Base-by-base conservation (phyloP, 2,113 vertebrate species). In the Chaetops frenatus region DNA sequence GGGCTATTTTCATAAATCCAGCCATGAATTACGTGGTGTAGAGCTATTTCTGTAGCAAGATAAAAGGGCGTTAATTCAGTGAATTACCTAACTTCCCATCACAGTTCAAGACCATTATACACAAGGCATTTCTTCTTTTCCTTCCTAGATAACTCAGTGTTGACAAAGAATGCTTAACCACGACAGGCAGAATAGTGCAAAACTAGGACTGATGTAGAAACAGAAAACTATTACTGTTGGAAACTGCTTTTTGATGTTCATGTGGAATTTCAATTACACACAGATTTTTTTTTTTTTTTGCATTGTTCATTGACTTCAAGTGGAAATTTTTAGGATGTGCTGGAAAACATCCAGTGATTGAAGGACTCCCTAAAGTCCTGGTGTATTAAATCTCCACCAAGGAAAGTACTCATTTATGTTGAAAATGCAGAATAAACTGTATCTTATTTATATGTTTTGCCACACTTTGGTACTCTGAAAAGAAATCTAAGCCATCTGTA, bases 361-460 rank as follows among this genome's bases (percentile, higher is more conserved):
- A 92, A 80, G 27, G n/a, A 54, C 62, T 82, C 67, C 48, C 62
- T 48, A 47, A 88, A 87, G 66, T 23, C 60, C 64, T 16, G 8
- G 19, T 27, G 44, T 81, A 56, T 81, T 93, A 73, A 84, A 62
- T 66, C 79, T 66, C 42, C 58, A 80, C 62, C 28, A 54, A 70
- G 79, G 77, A 70, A 94, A 90, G 58, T 6, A 69, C 50, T 80
- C 29, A 22, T 61, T 88, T 82, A 27, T 58, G 48, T 77, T 86
- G 64, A 58, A 93, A 90, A 81, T 51, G 42, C 38, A 89, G 72
- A 62, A 73, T 48, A 77, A 85, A 31, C 40, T 60, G 19, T 44
- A 16, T 78, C 38, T 82, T 77, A 22, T 92, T 85, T 67, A 38
- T 54, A 27, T 27, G 27, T 90, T 95, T 82, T 81, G 62, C 80